Base-by-base conservation (phyloP, 1,140 invertebrate genomes). In the Platyscapa corneri region DNA sequence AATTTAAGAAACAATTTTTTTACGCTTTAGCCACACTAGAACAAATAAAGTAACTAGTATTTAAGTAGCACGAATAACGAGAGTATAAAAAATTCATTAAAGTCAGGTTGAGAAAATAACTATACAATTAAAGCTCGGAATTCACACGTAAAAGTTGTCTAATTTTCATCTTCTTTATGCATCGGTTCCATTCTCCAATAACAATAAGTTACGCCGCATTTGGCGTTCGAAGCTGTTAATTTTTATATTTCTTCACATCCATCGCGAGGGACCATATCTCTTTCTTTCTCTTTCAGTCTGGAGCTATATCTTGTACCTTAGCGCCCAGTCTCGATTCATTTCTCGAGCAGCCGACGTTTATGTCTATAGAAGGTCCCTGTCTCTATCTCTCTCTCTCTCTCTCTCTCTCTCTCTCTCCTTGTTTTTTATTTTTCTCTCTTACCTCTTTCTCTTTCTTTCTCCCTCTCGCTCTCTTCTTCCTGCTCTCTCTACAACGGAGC, bases 171-270 rank as follows among this genome's bases (percentile, higher is more conserved):
- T 82, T 30, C 42, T 86, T 83, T 75, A 67, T 78, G 85, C 56
- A 49, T 64, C 87, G 81, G 84, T 80, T 80, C 79, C 86, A 86
- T 87, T 76, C 86, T 87, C 88, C 88, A 89, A 88, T 88, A 87
- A 77, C 87, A 90, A 89, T 90, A 90, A 90, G 89, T 90, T 88
- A 90, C 89, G 88, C 84, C 87, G 87, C 87, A 88, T 90, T 90
- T 90, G 87, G 89, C 87, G 88, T 86, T 88, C 87, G 84, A 86
- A 86, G 87, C 87, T 85, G 88, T 89, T 89, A 90, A 89, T 89
- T 90, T 88, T 89, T 88, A 77, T 85, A 85, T 85, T 87, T 89
- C 84, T 87, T 83, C 81, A 81, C 83, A 65, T 39, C 34, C 53
- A 65, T 81, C 78, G 60, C 34, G 34, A 53, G 75, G 53, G 53